phyloP scores from a whole-genome alignment of 1,140 invertebrate species.

The Aphelenchoides besseyi region DNA sequence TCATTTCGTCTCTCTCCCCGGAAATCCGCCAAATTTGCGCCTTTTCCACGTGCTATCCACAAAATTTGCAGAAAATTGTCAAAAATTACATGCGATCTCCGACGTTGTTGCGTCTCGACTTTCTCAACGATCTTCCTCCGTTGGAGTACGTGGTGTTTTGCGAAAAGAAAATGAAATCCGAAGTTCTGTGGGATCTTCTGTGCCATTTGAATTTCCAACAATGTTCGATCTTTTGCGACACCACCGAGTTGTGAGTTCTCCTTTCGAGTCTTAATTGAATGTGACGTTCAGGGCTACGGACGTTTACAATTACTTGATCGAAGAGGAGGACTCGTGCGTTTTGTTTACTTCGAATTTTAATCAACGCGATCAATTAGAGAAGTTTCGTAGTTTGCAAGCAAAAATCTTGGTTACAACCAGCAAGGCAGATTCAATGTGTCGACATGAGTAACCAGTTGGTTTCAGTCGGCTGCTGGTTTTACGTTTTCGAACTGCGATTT shows the following conservation, averaged over 20 bases:
- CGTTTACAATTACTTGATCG: neutral
- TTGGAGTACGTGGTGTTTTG: conserved; percentile 66
- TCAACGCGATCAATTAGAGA: neutral
- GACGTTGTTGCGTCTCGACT: conserved; percentile 70
- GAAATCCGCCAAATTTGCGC: conserved; percentile 81
- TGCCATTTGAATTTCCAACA: conserved; percentile 74
- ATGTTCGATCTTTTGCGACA: conserved; percentile 84
- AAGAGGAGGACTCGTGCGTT: neutral
- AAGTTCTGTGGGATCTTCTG: conserved; percentile 51
- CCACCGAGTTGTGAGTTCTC: conserved; percentile 70
- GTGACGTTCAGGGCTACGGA: neutral
- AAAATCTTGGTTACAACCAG: neutral
- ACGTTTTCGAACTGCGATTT: neutral
- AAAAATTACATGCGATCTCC: conserved; percentile 77
- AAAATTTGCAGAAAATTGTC: conserved; percentile 73
- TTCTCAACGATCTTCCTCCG: conserved; percentile 66
- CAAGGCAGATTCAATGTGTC: neutral
- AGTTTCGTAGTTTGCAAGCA: neutral
- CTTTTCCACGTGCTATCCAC: conserved; percentile 86
- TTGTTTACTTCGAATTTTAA: neutral
- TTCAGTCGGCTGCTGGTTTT: neutral
- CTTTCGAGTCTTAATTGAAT: neutral
- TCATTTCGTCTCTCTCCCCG: conserved; percentile 74
- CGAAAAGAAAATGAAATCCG: conserved; percentile 9
- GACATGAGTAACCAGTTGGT: neutral